Conservation (phyloP, 2,113 vertebrate genomes). For the Arothron firmamentum region DNA sequence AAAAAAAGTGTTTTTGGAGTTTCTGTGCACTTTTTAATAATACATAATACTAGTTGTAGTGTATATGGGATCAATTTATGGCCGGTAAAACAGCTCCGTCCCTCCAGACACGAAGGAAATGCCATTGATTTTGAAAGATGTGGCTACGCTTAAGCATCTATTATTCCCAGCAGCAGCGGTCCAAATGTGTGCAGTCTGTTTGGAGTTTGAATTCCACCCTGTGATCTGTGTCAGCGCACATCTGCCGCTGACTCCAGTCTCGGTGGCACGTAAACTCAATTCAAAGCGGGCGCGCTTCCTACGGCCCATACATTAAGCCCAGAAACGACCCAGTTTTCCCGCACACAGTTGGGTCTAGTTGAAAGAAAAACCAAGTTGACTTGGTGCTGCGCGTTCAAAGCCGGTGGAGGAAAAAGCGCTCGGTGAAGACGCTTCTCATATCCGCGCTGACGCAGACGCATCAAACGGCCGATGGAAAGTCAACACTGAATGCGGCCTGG, state of each 20-base stretch:
- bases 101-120: constrained; percentile 6
- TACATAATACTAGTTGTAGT: constrained; percentile 25
- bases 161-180: constrained; percentile 14
- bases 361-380: not conserved
- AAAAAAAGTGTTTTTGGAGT: constrained; percentile 24
- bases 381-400: not conserved
- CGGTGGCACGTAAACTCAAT: constrained; percentile 1
- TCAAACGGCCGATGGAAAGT: not conserved
- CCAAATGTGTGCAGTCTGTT: constrained; percentile 10
- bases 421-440: no score
- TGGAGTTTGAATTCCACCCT: constrained; percentile 4
- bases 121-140: constrained; percentile 19
- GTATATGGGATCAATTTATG: constrained; percentile 13
- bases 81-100: constrained; percentile 12
- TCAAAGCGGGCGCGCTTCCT: constrained; percentile 7
- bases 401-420: not conserved
- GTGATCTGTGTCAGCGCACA: constrained; percentile 10
- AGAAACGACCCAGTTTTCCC: not conserved
- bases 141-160: constrained; percentile 3
- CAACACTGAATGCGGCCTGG: not conserved
- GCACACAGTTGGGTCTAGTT: not conserved
- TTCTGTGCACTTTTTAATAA: constrained; percentile 31
- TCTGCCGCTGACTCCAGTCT: constrained; percentile 1
- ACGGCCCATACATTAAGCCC: not conserved
- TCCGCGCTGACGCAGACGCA: no score